phyloP scores from a whole-genome alignment of 2,888 invertebrate species.

The Lasioglossum leucozonium region DNA sequence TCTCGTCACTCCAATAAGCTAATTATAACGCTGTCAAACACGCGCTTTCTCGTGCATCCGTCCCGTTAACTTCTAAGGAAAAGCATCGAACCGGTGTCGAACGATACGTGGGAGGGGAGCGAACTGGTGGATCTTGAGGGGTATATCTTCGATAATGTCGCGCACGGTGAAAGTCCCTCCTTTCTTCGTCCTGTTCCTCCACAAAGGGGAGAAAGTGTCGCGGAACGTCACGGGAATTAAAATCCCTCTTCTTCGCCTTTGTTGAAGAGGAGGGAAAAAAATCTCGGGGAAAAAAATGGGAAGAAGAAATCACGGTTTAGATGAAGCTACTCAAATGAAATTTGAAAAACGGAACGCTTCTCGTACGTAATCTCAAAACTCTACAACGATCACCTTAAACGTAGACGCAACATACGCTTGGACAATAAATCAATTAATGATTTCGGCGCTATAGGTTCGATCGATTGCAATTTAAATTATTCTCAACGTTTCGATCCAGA shows the following conservation, averaged over 20 bases:
- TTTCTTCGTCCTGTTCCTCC: constrained; percentile 27
- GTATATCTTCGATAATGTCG: constrained; percentile 53
- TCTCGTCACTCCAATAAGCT: constrained; percentile 51
- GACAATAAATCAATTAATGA: too few species aligned
- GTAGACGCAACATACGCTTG: not conserved
- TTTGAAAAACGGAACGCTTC: not conserved
- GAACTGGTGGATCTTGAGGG: constrained; percentile 38
- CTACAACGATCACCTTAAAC: not conserved
- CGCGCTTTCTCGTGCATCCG: constrained; percentile 54
- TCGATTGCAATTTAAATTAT: too few species aligned
- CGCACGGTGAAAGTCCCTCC: constrained; percentile 22
- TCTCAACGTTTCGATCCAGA: too few species aligned
- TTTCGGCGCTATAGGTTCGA: too few species aligned
- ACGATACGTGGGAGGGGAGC: constrained; percentile 36
- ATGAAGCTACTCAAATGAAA: not conserved
- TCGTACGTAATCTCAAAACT: not conserved
- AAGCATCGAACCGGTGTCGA: constrained; percentile 49
- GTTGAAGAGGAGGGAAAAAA: not conserved
- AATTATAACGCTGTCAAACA: constrained; percentile 57
- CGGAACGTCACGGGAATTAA: constrained; percentile 14
- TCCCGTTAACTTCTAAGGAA: constrained; percentile 51
- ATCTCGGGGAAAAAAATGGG: not conserved
- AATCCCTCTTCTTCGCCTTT: constrained; percentile 1
- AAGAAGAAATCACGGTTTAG: not conserved
- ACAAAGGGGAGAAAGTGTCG: constrained; percentile 10